These are phyloP conservation scores for Berghia stephanieae DNA, from an alignment of 1,140 invertebrate species.

Conservation along the genomic window DNA sequence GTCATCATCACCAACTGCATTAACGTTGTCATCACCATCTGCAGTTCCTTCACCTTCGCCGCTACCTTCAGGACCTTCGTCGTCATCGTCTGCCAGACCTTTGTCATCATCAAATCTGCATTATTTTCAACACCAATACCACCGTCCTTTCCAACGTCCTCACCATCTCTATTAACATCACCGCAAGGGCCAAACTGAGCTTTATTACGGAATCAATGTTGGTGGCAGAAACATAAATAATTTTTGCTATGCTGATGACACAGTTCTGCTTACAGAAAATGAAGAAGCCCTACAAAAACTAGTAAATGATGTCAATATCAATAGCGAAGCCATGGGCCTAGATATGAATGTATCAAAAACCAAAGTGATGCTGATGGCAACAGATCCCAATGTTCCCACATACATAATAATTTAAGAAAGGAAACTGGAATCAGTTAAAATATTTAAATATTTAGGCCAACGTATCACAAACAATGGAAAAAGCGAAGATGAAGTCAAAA, in stretches of 20 bases:
- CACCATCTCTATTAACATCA: not conserved
- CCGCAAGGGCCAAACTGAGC: not conserved
- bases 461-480: no score
- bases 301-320: no score
- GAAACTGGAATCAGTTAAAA: no score
- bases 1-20: not conserved
- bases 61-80: not conserved
- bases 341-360: no score
- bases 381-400: not conserved
- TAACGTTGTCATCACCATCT: not conserved
- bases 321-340: no score
- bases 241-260: no score
- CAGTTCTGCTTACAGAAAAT: no score
- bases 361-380: not conserved
- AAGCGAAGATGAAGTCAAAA: no score
- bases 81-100: not conserved
- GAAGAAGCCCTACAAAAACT: no score
- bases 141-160: not conserved
- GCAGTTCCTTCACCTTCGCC: not conserved
- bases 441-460: no score
- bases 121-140: not conserved
- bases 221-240: not conserved
- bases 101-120: not conserved
- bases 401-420: no score
- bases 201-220: not conserved